phyloP scores from a whole-genome alignment of 1,140 invertebrate genomes.

The Diorhabda carinulata region DNA sequence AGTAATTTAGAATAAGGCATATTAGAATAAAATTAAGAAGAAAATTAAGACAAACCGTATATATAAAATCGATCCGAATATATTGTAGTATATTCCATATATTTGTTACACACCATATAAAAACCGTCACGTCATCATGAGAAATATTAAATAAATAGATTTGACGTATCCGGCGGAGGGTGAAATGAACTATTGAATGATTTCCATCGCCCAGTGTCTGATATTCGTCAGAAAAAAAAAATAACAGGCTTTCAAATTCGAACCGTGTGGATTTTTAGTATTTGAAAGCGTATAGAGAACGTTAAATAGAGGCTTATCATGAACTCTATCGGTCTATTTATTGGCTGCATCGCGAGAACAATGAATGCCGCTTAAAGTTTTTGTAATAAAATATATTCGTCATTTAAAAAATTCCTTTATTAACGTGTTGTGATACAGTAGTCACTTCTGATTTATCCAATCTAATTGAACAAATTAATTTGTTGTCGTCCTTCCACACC shows the following conservation, averaged over 20 bases:
- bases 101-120: not conserved
- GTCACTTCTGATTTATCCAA: too few species aligned
- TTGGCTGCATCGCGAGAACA: slow-evolving; percentile 9
- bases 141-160: slow-evolving; percentile 24
- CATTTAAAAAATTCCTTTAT: too few species aligned
- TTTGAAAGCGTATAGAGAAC: slow-evolving; percentile 6
- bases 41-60: too few species aligned
- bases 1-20: too few species aligned
- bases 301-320: slow-evolving; percentile 12
- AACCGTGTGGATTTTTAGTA: slow-evolving; percentile 4
- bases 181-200: slow-evolving; percentile 25
- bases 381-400: not conserved
- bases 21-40: too few species aligned
- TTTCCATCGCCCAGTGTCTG: slow-evolving; percentile 20
- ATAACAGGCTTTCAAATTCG: slow-evolving; percentile 14
- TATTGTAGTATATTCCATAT: too few species aligned
- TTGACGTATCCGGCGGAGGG: slow-evolving; percentile 29
- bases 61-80: too few species aligned
- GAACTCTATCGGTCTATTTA: slow-evolving; percentile 17
- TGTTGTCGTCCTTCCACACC: too few species aligned
- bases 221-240: slow-evolving; percentile 13
- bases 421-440: too few species aligned
- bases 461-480: too few species aligned
- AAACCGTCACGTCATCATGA: slow-evolving; percentile 16
- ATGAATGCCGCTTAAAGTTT: slow-evolving; percentile 4